phyloP scores from a whole-genome alignment of 2,888 invertebrate genomes.

The Xestia rhomboidea region DNA sequence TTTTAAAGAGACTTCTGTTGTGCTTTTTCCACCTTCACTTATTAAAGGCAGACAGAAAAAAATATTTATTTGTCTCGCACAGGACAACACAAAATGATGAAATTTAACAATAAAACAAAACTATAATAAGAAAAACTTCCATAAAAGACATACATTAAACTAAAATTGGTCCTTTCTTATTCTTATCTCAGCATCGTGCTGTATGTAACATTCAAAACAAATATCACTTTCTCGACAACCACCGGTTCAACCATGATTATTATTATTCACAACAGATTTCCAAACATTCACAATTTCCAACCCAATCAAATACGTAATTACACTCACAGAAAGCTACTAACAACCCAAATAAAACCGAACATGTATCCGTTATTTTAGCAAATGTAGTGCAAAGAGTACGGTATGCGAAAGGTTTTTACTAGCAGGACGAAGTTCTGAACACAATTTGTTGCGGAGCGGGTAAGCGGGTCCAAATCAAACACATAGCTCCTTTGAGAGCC shows the following conservation, averaged over 20 bases:
- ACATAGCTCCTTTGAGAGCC: constrained; percentile 79
- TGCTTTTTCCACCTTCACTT: neutral
- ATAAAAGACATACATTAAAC: too few relatives aligned
- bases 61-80: too few relatives aligned
- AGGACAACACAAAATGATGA: too few relatives aligned
- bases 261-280: neutral
- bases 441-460: constrained; percentile 76
- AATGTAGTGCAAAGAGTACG: constrained; percentile 68
- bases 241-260: neutral
- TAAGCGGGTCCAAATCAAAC: constrained; percentile 81
- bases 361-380: constrained; percentile 64
- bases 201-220: too few relatives aligned
- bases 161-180: too few relatives aligned
- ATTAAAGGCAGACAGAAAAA: neutral
- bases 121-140: too few relatives aligned
- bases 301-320: constrained; percentile 33
- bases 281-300: neutral
- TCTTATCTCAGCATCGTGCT: too few relatives aligned
- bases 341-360: constrained; percentile 54
- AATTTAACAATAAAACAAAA: too few relatives aligned
- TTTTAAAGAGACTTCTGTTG: neutral
- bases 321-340: constrained; percentile 18
- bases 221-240: neutral
- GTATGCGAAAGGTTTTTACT: constrained; percentile 73
- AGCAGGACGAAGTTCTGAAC: constrained; percentile 73